Conservation (phyloP, 2,888 invertebrate species). For the Trypoxylon attenuatum region DNA sequence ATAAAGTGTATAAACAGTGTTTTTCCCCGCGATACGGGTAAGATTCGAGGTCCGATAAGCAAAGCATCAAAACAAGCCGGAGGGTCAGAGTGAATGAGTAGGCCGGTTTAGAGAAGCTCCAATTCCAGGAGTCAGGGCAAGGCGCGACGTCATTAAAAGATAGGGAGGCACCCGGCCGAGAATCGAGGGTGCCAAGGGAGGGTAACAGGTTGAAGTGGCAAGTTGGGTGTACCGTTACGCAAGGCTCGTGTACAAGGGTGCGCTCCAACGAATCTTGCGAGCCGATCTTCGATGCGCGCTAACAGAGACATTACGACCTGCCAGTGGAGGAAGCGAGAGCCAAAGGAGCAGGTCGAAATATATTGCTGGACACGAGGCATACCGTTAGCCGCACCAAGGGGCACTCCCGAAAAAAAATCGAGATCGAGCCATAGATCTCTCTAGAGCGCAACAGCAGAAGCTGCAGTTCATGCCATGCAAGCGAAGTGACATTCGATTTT, state of each 20-base stretch:
- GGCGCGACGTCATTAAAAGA: background rate
- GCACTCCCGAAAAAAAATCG: conserved; percentile 27
- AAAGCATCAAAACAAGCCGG: no score
- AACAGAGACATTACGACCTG: conserved; percentile 60
- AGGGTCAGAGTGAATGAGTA: background rate
- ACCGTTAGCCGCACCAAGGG: conserved; percentile 57
- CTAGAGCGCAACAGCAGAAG: conserved; percentile 1
- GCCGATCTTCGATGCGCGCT: conserved; percentile 47
- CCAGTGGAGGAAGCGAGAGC: background rate
- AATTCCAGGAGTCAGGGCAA: background rate
- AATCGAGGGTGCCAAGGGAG: background rate
- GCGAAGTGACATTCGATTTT: conserved; percentile 31
- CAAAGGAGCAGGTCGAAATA: conserved; percentile 58
- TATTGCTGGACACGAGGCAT: conserved; percentile 58
- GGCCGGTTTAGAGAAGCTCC: background rate
- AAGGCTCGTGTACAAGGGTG: background rate
- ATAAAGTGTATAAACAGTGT: no score
- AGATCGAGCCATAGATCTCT: conserved; percentile 48
- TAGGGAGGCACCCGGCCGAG: background rate
- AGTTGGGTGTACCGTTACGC: background rate
- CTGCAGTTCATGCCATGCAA: conserved; percentile 29
- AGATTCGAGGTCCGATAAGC: no score
- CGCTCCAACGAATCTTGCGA: conserved; percentile 42
- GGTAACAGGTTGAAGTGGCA: conserved; percentile 1
- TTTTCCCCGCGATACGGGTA: no score